Evolutionary conservation across 2,888 invertebrate genomes (phyloP), one percentile per base, ranked within the genome.

Genomic region (Dorcus parallelipipedus): DNA sequence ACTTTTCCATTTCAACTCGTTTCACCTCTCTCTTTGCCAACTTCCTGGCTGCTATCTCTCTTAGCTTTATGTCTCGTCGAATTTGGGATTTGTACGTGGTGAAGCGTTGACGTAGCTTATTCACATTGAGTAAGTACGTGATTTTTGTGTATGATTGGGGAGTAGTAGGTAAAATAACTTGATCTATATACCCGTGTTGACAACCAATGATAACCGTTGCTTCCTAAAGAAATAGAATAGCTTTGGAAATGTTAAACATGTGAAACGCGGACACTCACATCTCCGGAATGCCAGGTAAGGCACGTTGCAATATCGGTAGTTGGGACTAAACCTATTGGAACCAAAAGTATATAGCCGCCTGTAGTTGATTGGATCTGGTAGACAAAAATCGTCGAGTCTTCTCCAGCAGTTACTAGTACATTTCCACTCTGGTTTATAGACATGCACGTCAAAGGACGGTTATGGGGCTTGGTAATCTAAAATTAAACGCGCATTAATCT

Each of bases 351-450:
- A 53, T 82, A 80, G 17, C 77, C 76, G 0, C 69, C 63, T 9
- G 74, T 72, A 0, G 67, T 60, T 1, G 47, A 51, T 45, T 69
- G 54, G 14, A 90, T 62, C 38, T 78, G 71, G 69, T 87, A 89
- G 54, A 88, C 78, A 68, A 91, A 92, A 63, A 91, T 82, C 0
- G 88, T 88, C 9, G 75, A 78, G 71, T 93, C 92, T 59, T 82
- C 79, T 1, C 87, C 84, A 7, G 86, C 86, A 0, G 87, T 88
- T 1, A 90, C 83, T 8, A 92, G 71, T 50, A 90, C 58, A 0
- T 81, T 83, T 9, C 82, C 80, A 9, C 76, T 64, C 0, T 77
- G 69, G 71, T 89, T 89, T 14, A 89, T 76, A 1, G 83, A 79
- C 74, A 91, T 82, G 61, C 80, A 80, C 0, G 83, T 86, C 14